These are phyloP conservation scores for Polyploca ridens DNA, from an alignment of 2,888 invertebrate species.

Conservation along the genomic window DNA sequence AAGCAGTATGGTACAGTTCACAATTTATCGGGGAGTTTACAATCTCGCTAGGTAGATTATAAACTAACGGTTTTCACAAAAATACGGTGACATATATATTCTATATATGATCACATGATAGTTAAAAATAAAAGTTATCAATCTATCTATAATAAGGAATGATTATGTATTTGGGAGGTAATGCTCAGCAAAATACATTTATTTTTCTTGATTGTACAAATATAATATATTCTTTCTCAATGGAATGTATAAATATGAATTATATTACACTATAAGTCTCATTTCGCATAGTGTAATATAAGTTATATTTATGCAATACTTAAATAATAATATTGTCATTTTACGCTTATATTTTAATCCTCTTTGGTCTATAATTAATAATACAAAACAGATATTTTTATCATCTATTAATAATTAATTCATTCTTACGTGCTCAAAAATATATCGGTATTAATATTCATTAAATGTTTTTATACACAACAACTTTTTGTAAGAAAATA, in stretches of 20 bases:
- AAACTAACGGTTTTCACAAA: too few relatives aligned
- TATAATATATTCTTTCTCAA: neutral
- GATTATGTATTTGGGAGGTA: neutral
- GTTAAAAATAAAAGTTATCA: neutral
- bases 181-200: neutral
- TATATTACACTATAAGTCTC: neutral
- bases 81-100: too few relatives aligned
- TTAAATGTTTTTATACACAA: too few relatives aligned
- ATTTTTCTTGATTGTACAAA: neutral
- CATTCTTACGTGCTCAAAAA: neutral
- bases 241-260: neutral
- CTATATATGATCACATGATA: too few relatives aligned
- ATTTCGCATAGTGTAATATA: neutral
- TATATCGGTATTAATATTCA: neutral
- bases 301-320: neutral
- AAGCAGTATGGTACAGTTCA: too few relatives aligned
- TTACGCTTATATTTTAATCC: slow-evolving; percentile 1
- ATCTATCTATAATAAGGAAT: neutral
- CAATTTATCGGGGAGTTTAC: too few relatives aligned
- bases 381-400: neutral
- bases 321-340: slow-evolving; percentile 6
- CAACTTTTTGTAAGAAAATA: too few relatives aligned
- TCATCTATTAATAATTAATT: neutral
- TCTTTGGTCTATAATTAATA: slow-evolving; percentile 4
- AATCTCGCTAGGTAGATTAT: too few relatives aligned